A percentile compares a stretch with the other conserved stretches of the same genome.
Evolutionary conservation across 1,140 invertebrate species (phyloP).

Genomic region (Trichonephila clavata): DNA sequence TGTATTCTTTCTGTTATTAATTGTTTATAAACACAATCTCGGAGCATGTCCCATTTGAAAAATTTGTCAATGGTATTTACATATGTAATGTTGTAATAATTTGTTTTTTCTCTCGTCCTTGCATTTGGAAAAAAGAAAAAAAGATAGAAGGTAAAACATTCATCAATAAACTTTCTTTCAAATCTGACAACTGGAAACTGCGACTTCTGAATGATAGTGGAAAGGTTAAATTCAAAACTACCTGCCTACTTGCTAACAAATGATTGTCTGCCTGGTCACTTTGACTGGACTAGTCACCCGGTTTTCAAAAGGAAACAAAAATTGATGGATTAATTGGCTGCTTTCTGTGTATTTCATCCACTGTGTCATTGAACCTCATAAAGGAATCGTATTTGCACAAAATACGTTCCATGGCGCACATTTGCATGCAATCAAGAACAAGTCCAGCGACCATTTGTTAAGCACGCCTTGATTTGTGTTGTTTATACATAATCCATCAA

Average conservation of each 20-base stretch:
- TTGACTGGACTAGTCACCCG: background rate
- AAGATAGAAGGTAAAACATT: no score
- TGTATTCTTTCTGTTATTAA: no score
- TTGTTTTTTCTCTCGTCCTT: no score
- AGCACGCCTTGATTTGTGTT: background rate
- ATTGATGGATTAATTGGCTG: slow-evolving; percentile 10
- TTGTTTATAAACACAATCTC: no score
- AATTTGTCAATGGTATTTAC: no score
- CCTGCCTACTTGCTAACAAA: background rate
- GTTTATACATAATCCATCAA: background rate
- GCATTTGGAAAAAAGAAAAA: no score
- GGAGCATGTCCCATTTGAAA: no score
- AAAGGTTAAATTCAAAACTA: background rate
- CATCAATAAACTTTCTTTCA: no score
- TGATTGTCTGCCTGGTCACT: background rate
- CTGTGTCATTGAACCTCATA: slow-evolving; percentile 17
- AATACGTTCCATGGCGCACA: background rate
- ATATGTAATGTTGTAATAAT: no score
- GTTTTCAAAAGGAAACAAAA: background rate
- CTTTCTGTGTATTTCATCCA: background rate
- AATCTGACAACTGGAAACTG: no score
- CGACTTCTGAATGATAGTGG: background rate
- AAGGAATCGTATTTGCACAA: background rate
- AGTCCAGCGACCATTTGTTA: slow-evolving; percentile 1
- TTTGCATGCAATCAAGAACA: slow-evolving; percentile 31